Base-by-base conservation (phyloP, 1,140 invertebrate genomes). In the Ditylenchus dipsaci region DNA sequence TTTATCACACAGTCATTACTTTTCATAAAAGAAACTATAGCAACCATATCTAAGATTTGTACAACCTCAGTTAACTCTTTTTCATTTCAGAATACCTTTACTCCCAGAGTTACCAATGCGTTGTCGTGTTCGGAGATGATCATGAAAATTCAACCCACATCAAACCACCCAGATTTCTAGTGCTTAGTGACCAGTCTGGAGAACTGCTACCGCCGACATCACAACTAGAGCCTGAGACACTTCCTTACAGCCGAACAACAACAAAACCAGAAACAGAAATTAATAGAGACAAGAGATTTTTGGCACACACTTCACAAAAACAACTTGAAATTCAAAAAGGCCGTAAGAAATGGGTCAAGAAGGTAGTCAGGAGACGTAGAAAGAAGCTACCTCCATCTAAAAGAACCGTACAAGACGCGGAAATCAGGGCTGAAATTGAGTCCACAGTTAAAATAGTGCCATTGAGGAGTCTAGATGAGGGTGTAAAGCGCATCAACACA, bases 1-100 rank as follows among this genome's bases (percentile, higher is more conserved):
- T n/a, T n/a, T n/a, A n/a, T n/a, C n/a, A n/a, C n/a, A n/a, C n/a
- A n/a, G 33, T 11, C 33, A 38, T 38, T 11, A 38, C 33, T 38
- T 38, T 3, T 38, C 33, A 11, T 38, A 38, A 5, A 38, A 38
- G 11, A 38, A 38, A 38, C 33, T 11, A 38, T 5, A 38, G 11
- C n/a, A n/a, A n/a, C n/a, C n/a, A n/a, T n/a, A n/a, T n/a, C n/a
- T n/a, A n/a, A n/a, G n/a, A n/a, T n/a, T n/a, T n/a, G n/a, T n/a
- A n/a, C n/a, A n/a, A n/a, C n/a, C n/a, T n/a, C n/a, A n/a, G n/a
- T n/a, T n/a, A 11, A 11, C 11, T 38, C 11, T 38, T 38, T 38
- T 38, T 38, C 11, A 38, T 61, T 65, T 67, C 1, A 63, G 43
- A 69, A 27, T 53, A 23, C n/a, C 17, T 68, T 30, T 49, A 68